Base-by-base conservation (phyloP, 2,113 vertebrate genomes). In the Channa argus region DNA sequence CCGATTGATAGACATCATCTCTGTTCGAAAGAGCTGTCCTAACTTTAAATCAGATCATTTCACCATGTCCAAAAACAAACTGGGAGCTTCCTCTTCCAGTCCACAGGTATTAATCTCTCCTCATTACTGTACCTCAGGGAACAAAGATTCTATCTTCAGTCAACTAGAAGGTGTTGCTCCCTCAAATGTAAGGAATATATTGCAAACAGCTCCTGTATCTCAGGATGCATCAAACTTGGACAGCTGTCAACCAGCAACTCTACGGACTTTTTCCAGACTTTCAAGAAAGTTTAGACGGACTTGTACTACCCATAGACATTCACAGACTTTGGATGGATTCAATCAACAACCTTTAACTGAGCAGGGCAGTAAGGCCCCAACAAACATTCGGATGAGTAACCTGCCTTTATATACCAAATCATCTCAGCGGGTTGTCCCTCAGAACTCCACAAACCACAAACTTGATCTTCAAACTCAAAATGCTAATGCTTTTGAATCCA, bases 1-100 rank as follows among this genome's bases (percentile, higher is more conserved):
- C n/a, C 53, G 1, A 47, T 44, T 83, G 62, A 34, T 67, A 34
- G 74, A 86, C 54, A 50, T 84, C 0, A 3, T 33, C 34, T 54
- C 59, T 0, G 0, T 37, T 12, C 9, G 6, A 11, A 36, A 3
- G 9, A 7, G 33, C 8, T 4, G 1, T 8, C 8, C 5, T 11
- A 0, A 0, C 11, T 47, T 45, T 46, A 53, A 66, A 46, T 39
- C 34, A 0, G 7, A 63, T 10, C 3, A 10, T 5, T 13, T 24
- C 2, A 12, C 50, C 0, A 8, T 8, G 0, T n/a, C 8, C 13
- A 1, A 4, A 11, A 24, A 33, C 1, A 15, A 59, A 54, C 37
- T 10, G 7, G 3, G 13, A 37, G 14, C 47, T 5, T 43, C 71
- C 0, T 0, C 36, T 37, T 54, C 38, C 6, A n/a, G 11, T 34